Conservation (phyloP, 2,797 vertebrate genomes). For the Nannoperca obscura region DNA sequence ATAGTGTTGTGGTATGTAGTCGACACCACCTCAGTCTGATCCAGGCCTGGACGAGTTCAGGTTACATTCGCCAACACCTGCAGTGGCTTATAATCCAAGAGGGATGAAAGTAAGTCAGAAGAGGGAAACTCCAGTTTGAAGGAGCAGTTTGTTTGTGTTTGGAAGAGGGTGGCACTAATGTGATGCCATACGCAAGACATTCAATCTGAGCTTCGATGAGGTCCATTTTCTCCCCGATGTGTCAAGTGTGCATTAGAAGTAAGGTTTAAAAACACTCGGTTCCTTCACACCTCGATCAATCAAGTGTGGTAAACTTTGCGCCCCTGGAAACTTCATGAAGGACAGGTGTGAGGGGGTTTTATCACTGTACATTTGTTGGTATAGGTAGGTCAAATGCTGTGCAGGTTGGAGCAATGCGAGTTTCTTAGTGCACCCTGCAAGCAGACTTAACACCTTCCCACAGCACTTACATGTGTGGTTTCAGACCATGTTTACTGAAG, state of each 20-base stretch:
- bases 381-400: not conserved
- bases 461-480: slow-evolving; percentile 21
- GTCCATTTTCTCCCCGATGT: not conserved
- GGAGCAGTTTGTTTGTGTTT: slow-evolving; percentile 2
- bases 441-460: slow-evolving; percentile 23
- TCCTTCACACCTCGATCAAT: not conserved
- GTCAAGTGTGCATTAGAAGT: not conserved
- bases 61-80: slow-evolving; percentile 66
- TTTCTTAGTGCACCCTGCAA: not conserved
- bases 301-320: too few species aligned
- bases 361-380: not conserved
- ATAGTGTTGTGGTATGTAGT: not conserved
- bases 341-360: not conserved
- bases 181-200: not conserved
- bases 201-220: not conserved
- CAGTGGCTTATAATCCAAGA: slow-evolving; percentile 39
- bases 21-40: slow-evolving; percentile 35
- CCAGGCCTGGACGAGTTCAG: slow-evolving; percentile 54
- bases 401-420: not conserved
- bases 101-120: slow-evolving; percentile 45
- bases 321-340: too few species aligned
- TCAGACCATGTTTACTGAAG: slow-evolving; percentile 1
- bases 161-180: not conserved
- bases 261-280: not conserved
- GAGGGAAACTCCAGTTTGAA: slow-evolving; percentile 54